phyloP scores from a whole-genome alignment of 2,888 invertebrate species.

The Drepanosiphum platanoidis region DNA sequence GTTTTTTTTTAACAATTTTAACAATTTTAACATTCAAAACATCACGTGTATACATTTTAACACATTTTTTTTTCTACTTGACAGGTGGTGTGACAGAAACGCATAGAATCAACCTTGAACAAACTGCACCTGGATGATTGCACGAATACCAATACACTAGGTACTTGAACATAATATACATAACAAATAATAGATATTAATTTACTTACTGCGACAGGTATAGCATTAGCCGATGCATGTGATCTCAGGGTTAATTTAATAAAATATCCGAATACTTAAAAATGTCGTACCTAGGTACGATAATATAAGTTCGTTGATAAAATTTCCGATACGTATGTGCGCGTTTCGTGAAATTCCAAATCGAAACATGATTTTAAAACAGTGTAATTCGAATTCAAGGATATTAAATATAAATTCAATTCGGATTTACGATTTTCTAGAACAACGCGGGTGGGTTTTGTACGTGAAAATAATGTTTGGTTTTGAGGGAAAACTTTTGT shows the following conservation, averaged over 20 bases:
- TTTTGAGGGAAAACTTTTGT: too few relatives aligned
- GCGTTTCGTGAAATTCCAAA: not conserved
- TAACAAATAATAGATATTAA: constrained; percentile 42
- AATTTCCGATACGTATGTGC: not conserved
- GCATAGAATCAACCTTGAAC: constrained; percentile 51
- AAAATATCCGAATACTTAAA: constrained; percentile 8
- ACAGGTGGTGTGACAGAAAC: constrained; percentile 54
- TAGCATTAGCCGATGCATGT: constrained; percentile 15
- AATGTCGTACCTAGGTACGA: too few relatives aligned
- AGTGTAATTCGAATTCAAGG: not conserved
- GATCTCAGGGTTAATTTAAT: constrained; percentile 39
- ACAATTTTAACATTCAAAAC: not conserved
- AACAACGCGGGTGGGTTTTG: too few relatives aligned
- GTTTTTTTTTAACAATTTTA: constrained; percentile 20
- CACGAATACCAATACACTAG: constrained; percentile 47
- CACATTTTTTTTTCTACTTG: constrained; percentile 39
- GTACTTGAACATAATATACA: constrained; percentile 16
- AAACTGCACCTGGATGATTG: constrained; percentile 57
- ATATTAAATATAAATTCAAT: not conserved
- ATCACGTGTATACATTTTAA: constrained; percentile 9
- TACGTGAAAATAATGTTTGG: not conserved
- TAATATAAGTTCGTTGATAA: not conserved
- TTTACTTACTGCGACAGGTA: constrained; percentile 13
- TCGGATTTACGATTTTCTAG: not conserved
- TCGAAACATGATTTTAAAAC: not conserved